phyloP scores from a whole-genome alignment of 2,797 vertebrate species.

The Sarcophilus harrisii region DNA sequence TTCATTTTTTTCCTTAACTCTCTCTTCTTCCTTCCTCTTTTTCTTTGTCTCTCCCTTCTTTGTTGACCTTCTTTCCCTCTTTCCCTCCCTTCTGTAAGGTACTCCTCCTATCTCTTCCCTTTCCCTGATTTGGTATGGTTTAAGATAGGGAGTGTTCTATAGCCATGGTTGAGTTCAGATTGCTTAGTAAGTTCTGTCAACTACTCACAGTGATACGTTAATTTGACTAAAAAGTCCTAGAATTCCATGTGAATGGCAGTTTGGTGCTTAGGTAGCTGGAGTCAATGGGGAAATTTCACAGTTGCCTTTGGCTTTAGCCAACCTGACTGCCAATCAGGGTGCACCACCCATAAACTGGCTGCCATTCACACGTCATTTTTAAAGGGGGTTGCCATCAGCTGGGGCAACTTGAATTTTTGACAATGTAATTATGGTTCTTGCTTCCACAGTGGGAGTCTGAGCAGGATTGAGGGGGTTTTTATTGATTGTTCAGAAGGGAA shows the following conservation, averaged over 20 bases:
- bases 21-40: background rate
- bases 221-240: conserved; percentile 85
- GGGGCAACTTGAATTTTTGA: conserved; percentile 88
- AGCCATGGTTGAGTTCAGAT: conserved; percentile 73
- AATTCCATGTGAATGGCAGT: conserved; percentile 79
- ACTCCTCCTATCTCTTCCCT: background rate
- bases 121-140: conserved; percentile 53
- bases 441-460: conserved; percentile 87
- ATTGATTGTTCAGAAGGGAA: conserved; percentile 94
- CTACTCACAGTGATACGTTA: conserved; percentile 88
- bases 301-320: conserved; percentile 87
- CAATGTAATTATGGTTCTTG: conserved; percentile 98
- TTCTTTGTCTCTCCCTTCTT: background rate
- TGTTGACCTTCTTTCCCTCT: background rate
- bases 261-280: conserved; percentile 83
- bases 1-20: background rate
- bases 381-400: conserved; percentile 81
- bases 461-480: conserved; percentile 90
- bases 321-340: conserved; percentile 91
- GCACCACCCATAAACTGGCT: conserved; percentile 83
- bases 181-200: conserved; percentile 85
- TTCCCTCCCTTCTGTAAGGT: background rate
- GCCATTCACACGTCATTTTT: conserved; percentile 87
- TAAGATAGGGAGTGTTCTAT: conserved; percentile 63
- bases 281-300: conserved; percentile 87